Percentiles rank a stretch among this genome's conserved stretches.
These are phyloP conservation scores for Brachypteracias leptosomus DNA, from an alignment of 2,113 vertebrate species.

Conservation along the genomic window DNA sequence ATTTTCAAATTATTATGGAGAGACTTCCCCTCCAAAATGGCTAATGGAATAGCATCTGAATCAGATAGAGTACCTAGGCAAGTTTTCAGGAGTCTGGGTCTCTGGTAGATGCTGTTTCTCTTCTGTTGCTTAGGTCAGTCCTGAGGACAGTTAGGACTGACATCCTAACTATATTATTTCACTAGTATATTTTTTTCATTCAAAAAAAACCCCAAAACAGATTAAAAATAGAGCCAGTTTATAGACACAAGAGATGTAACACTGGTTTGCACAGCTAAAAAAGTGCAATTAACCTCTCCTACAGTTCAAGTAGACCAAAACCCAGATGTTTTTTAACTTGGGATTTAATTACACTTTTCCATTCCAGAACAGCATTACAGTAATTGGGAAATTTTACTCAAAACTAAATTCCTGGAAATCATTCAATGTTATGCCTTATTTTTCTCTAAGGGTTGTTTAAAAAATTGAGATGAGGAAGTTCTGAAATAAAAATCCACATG, in stretches of 20 bases:
- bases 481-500: neutral
- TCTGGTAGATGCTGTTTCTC: neutral
- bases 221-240: neutral
- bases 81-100: neutral
- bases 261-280: neutral
- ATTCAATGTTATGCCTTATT: neutral
- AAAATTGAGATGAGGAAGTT: neutral
- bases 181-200: neutral
- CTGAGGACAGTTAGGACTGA: neutral
- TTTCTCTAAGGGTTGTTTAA: neutral
- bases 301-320: neutral
- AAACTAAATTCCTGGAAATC: neutral
- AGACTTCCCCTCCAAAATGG: neutral
- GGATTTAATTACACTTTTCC: neutral
- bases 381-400: neutral
- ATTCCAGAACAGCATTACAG: neutral
- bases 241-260: neutral
- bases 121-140: neutral
- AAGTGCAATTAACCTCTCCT: neutral
- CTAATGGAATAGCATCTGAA: neutral
- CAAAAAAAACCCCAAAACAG: accelerated
- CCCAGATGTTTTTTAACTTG: accelerated
- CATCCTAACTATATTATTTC: neutral
- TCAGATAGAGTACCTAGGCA: neutral
- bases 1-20: conserved; percentile 31